These are phyloP conservation scores for Drosophila sechellia DNA, from an alignment of 1,140 invertebrate genomes.

Conservation along the genomic window DNA sequence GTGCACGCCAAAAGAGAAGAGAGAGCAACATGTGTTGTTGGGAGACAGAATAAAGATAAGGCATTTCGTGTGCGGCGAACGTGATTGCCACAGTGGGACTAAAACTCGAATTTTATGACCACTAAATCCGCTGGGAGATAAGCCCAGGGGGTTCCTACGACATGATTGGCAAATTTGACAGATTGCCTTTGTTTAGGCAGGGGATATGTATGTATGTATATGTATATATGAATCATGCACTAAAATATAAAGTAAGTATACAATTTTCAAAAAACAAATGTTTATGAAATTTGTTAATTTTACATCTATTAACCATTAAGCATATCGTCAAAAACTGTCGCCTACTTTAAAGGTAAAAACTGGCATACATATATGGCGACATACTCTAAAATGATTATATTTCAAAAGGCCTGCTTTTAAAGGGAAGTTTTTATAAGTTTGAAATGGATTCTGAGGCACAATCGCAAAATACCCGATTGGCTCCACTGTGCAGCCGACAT, in stretches of 20 bases:
- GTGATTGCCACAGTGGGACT: conserved; percentile 71
- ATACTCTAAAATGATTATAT: neutral
- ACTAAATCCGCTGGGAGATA: conserved; percentile 3
- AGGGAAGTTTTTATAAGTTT: neutral
- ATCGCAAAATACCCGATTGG: neutral
- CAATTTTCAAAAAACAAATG: neutral
- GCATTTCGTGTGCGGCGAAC: conserved; percentile 71
- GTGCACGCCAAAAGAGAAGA: conserved; percentile 3
- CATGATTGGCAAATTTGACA: conserved; percentile 6
- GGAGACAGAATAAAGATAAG: conserved; percentile 28
- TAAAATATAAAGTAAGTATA: neutral
- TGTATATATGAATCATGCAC: no score
- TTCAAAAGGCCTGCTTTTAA: neutral
- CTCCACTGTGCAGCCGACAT: conserved; percentile 31
- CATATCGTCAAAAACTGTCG: neutral
- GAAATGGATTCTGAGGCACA: neutral
- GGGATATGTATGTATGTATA: no score
- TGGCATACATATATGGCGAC: neutral
- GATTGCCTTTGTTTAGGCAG: neutral
- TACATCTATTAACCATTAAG: neutral
- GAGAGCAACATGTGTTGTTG: conserved; percentile 38
- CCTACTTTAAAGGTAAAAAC: neutral
- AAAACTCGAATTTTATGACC: neutral
- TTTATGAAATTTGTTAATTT: neutral
- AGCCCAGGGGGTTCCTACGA: neutral